Evolutionary conservation across 1,140 invertebrate species (phyloP).

Genomic region (Leptonema lineaticorne): DNA sequence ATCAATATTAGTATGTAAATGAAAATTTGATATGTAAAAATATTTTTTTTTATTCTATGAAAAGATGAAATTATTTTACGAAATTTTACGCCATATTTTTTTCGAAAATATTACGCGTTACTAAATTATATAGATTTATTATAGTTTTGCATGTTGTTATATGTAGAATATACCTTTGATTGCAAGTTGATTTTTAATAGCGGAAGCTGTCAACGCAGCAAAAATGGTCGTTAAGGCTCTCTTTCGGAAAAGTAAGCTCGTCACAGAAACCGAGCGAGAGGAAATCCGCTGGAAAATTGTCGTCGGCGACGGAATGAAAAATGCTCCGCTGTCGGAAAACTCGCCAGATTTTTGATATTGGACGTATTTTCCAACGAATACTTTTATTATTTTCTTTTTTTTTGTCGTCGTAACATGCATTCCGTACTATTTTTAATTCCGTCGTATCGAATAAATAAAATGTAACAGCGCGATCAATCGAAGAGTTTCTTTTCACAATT

Average conservation of each 20-base stretch:
- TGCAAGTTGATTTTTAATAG: constrained; percentile 26
- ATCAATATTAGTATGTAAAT: too few relatives aligned
- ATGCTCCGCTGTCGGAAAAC: background rate
- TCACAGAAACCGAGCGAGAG: background rate
- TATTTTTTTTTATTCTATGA: too few relatives aligned
- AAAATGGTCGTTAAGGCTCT: constrained; percentile 13
- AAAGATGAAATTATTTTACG: too few relatives aligned
- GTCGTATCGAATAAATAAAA: background rate
- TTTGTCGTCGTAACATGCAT: too few relatives aligned
- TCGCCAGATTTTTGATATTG: background rate
- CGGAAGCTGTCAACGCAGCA: constrained; percentile 1
- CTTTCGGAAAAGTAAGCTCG: background rate
- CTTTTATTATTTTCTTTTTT: too few relatives aligned
- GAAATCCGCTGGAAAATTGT: constrained; percentile 7
- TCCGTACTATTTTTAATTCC: background rate
- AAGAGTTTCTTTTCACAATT: background rate
- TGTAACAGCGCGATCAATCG: background rate
- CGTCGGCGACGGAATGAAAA: background rate
- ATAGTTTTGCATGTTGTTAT: too few relatives aligned
- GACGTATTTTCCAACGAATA: too few relatives aligned
- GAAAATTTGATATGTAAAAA: too few relatives aligned
- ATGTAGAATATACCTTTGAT: too few relatives aligned
- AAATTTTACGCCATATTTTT: too few relatives aligned
- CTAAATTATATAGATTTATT: too few relatives aligned
- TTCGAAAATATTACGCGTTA: too few relatives aligned